These are phyloP conservation scores for Brassicogethes aeneus DNA, from an alignment of 2,888 invertebrate species.

Conservation along the genomic window DNA sequence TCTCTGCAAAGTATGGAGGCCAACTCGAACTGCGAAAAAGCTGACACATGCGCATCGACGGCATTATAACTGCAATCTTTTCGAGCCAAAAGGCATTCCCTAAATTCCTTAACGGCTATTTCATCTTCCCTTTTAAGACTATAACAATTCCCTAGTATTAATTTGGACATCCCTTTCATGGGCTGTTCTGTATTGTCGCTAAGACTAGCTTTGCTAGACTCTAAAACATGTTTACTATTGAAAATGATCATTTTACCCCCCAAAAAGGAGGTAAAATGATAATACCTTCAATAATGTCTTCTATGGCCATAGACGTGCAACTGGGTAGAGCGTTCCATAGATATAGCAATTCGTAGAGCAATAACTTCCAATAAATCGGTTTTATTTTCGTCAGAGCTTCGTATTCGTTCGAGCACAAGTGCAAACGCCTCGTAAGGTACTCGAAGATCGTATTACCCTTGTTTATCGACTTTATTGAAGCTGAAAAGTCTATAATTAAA, in stretches of 20 bases:
- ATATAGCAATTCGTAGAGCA: conserved; percentile 57
- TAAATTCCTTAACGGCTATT: conserved; percentile 36
- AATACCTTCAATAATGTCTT: conserved; percentile 40
- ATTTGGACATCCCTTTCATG: conserved; percentile 46
- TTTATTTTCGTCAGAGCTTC: conserved; percentile 22
- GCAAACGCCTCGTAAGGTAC: conserved; percentile 26
- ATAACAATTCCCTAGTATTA: conserved; percentile 46
- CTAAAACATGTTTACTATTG: conserved; percentile 23
- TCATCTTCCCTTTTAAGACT: conserved; percentile 38
- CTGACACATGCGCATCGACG: conserved; percentile 50
- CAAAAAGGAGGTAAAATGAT: no score
- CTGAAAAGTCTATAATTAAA: no score
- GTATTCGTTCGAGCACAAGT: conserved; percentile 27
- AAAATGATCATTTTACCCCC: conserved; percentile 3
- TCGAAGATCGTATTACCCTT: no score
- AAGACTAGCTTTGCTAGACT: conserved; percentile 26
- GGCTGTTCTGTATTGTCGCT: conserved; percentile 38
- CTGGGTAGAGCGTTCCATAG: conserved; percentile 59
- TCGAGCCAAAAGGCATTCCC: conserved; percentile 35
- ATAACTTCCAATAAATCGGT: conserved; percentile 46
- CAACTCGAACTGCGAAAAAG: conserved; percentile 56
- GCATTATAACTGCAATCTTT: conserved; percentile 22
- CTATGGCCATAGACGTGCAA: conserved; percentile 39
- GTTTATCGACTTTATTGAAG: no score
- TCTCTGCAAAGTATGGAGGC: conserved; percentile 44